Evolutionary conservation across 2,888 invertebrate genomes (phyloP).

Genomic region (Megamerina dolium): DNA sequence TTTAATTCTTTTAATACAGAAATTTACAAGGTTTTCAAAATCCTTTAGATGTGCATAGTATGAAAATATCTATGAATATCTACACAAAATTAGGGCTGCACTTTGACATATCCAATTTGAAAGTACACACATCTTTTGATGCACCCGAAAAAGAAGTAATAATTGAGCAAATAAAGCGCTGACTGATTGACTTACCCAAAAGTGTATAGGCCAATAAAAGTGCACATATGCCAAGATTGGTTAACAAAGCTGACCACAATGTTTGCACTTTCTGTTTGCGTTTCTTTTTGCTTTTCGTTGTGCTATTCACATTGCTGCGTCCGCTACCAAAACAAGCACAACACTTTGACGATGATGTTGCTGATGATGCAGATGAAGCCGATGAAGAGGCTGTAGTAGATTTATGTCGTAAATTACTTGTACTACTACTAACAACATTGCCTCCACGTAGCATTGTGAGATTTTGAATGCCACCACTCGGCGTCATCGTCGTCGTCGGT

Average conservation of each 20-base stretch:
- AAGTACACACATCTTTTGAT: too few species aligned
- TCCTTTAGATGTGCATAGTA: too few species aligned
- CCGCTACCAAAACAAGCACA: slow-evolving; percentile 26
- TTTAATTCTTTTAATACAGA: too few species aligned
- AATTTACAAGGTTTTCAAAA: too few species aligned
- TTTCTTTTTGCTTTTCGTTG: slow-evolving; percentile 28
- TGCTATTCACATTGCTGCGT: not conserved
- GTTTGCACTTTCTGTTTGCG: slow-evolving; percentile 38
- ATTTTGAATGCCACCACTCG: slow-evolving; percentile 6
- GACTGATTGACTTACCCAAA: slow-evolving; percentile 53
- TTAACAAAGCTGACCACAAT: slow-evolving; percentile 63
- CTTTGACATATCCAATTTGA: too few species aligned
- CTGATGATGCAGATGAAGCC: too few species aligned
- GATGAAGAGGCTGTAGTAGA: too few species aligned
- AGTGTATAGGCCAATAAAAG: slow-evolving; percentile 75
- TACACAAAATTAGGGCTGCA: too few species aligned
- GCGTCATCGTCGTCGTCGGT: slow-evolving; percentile 5
- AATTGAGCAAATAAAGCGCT: too few species aligned
- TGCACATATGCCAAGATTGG: slow-evolving; percentile 77
- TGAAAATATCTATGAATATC: too few species aligned
- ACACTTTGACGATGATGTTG: slow-evolving; percentile 23
- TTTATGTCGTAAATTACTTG: slow-evolving; percentile 17
- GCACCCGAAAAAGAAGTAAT: too few species aligned
- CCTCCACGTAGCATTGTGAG: not conserved
- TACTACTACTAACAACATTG: slow-evolving; percentile 1